A percentile compares a stretch with the other conserved stretches of the same genome.
phyloP scores from a whole-genome alignment of 2,113 vertebrate genomes.

The Madoqua kirkii region DNA sequence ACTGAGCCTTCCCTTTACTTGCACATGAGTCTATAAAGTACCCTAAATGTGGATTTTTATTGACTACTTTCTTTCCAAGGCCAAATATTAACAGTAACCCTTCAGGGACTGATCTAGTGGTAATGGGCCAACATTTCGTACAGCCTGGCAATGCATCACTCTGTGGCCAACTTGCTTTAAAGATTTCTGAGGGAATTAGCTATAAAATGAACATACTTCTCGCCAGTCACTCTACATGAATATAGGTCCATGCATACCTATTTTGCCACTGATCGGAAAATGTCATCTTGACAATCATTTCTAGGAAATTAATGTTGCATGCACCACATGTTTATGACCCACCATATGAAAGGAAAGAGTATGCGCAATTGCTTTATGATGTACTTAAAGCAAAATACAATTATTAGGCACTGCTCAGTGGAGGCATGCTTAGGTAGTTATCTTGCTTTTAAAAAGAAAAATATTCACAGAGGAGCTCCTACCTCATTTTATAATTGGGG shows the following conservation, averaged over 20 bases:
- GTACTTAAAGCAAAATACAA: background rate
- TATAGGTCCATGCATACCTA: background rate
- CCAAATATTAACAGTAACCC: background rate
- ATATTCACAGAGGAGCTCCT: background rate
- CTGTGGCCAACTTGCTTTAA: background rate
- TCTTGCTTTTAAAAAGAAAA: background rate
- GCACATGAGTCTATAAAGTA: background rate
- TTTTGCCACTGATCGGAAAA: constrained; percentile 10
- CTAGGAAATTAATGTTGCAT: constrained; percentile 14
- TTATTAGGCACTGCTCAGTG: background rate
- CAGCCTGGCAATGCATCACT: background rate
- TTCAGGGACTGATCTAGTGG: background rate
- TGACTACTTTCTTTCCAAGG: background rate
- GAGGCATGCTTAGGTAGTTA: background rate
- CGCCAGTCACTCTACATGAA: background rate
- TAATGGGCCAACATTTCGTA: background rate
- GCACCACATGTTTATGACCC: background rate
- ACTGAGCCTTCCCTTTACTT: background rate
- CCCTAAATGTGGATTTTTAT: background rate
- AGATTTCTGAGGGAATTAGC: background rate
- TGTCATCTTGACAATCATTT: background rate
- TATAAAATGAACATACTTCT: background rate
- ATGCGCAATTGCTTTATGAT: background rate
- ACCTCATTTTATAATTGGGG: constrained; percentile 66
- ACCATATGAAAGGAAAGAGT: background rate